Evolutionary conservation across 2,113 vertebrate species (phyloP), one percentile per base, ranked within the genome.

Genomic region (Circaetus cinerascens): DNA sequence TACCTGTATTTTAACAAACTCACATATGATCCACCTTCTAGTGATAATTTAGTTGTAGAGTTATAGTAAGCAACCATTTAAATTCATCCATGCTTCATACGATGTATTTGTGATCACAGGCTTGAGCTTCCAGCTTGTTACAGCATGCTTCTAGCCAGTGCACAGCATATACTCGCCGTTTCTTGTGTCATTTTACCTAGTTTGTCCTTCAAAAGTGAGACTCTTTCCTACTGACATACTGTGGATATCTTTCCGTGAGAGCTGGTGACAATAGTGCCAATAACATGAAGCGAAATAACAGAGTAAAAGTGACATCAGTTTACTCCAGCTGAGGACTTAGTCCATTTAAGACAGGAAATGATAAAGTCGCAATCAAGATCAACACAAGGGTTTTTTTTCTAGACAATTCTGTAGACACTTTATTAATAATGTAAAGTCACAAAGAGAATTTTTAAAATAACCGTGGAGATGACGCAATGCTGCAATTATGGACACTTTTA

Each of bases 361-460:
- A 40, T 9, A 46, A 45, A 85, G 50, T 53, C 10, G 0, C 43
- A 34, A 30, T 13, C 30, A 53, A 40, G 83, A 88, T 48, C 45
- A 18, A 81, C 68, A 59, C 41, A 48, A 71, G 86, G 45, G 43
- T 21, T 27, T 56, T 76, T 89, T 38, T 90, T 80, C 93, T 63
- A 69, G 83, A 71, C 27, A n/a, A 2, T 93, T 95, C 84, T 57
- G 15, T 68, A 91, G 92, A 57, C 50, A 86, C 48, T 66, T 94
- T 82, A 96, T 97, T 90, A 96, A 97, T 97, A 96, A 97, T 96
- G 93, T 85, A 97, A 86, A 69, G 30, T 79, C 19, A 13, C 81
- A 90, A 77, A 90, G 81, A 91, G 77, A 86, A 88, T 73, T 94
- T 93, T 87, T 91, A 90, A 94, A 96, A 95, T 91, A 92, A 90